Evolutionary conservation across 2,888 invertebrate species (phyloP), one percentile per base, ranked within the genome.

Genomic region (Pseudanteris insignis): DNA sequence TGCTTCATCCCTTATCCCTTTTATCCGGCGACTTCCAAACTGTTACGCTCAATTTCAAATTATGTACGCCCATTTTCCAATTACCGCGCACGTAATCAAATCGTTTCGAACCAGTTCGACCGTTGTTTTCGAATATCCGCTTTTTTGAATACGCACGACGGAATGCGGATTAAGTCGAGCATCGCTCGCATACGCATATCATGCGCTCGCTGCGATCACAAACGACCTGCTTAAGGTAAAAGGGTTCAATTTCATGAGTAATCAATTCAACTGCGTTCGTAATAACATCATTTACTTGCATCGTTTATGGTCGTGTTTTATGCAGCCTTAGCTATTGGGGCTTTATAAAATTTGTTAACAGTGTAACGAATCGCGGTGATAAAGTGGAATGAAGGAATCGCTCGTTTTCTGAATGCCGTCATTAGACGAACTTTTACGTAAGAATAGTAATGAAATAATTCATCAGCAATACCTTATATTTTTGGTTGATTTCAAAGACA

Each of bases 11-110:
- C 48, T 43, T 37, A 37, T 41, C 41, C 47, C 44, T 24, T 43
- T 36, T 32, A 29, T 28, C 46, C 40, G 30, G 30, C 24, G 36
- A 40, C 36, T 32, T 34, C 46, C 32, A 13, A 38, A 40, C 25
- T n/a, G 57, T 48, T 50, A 58, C 57, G 57, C 50, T 51, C 50
- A 58, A 51, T 58, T 58, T 58, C 58, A 36, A 28, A 58, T 58
- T 58, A 50, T 44, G 9, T 10, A 48, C 57, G 57, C 57, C 33
- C 33, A 44, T 50, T 58, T 58, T 44, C 44, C 48, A 50, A 58
- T 58, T 58, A 50, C 43, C 12, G 38, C 41, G 29, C 34, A 41
- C 36, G 34, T 13, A 54, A 26, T 15, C 10, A 26, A 32, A 21
- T 33, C 44, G 26, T 38, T n/a, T 38, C 11, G 32, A 46, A 44